Evolutionary conservation across 2,797 vertebrate species (phyloP), one percentile per base, ranked within the genome.

Genomic region (Crenichthys baileyi): DNA sequence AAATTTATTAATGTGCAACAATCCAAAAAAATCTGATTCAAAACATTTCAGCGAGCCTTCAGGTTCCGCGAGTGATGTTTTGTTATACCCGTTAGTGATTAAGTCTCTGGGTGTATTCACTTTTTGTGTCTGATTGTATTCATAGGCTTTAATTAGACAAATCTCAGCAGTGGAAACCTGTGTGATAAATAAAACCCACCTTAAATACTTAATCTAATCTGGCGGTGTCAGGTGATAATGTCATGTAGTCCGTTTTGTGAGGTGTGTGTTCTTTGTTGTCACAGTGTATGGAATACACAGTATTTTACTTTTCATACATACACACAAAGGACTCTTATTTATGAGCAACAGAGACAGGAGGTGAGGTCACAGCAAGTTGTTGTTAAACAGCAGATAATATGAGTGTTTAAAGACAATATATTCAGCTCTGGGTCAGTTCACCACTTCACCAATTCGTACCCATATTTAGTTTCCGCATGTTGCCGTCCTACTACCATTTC

Each of bases 211-310:
- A 0, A 41, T 72, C 46, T 29, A 11, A 20, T 7, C n/a, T 7
- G 4, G 70, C 4, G 2, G 29, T 31, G 20, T 9, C 70, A 22
- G 50, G 50, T 7, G 29, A 31, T 36, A 2, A 39, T 6, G 36
- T 39, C 63, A 41, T 53, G 50, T 18, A 1, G 16, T 24, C 22
- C 18, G 4, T n/a, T 61, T 41, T 46, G n/a, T 53, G 74, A 48
- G 16, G 70, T 56, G 81, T 86, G 72, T 56, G 11, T 60, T 50
- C 24, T 84, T 71, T 39, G 83, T 72, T 26, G 63, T 91, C 89
- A 91, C 90, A 88, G 88, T 89, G 90, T 73, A 70, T 75, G 63
- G 31, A 82, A 79, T 12, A 81, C n/a, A 76, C 46, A 77, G 73
- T 72, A 73, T 60, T 75, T 70, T 41, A 80, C 73, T 84, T 41